Base-by-base conservation (phyloP, 2,888 invertebrate genomes). In the Helobdella robusta region DNA sequence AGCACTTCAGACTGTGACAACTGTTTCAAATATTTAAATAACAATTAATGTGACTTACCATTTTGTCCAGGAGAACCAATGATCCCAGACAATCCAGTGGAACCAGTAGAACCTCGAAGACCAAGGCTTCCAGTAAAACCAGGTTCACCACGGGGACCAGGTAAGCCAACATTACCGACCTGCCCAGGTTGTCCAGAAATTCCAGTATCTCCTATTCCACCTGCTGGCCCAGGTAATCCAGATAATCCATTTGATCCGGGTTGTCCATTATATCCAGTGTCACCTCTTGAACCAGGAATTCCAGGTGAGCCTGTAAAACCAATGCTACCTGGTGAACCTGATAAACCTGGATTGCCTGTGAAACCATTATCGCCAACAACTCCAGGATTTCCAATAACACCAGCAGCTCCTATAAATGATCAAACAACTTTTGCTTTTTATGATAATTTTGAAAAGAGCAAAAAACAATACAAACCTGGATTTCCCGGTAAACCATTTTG, bases 341-440 rank as follows among this genome's bases (percentile, higher is more conserved):
- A 25, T 30, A 30, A 30, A n/a, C n/a, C n/a, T n/a, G n/a, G n/a
- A n/a, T n/a, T n/a, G n/a, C n/a, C n/a, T n/a, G n/a, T n/a, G n/a
- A n/a, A n/a, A n/a, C n/a, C n/a, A n/a, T n/a, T n/a, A n/a, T n/a
- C n/a, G n/a, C n/a, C n/a, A n/a, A n/a, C n/a, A n/a, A n/a, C n/a
- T n/a, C n/a, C n/a, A n/a, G n/a, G n/a, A n/a, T n/a, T n/a, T n/a
- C n/a, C n/a, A n/a, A 32, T 25, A 28, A 32, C 28, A 30, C 56
- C 64, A 60, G 64, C 11, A 30, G 58, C 56, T 59, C 36, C 59
- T 1, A 36, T 32, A 59, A 36, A n/a, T n/a, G n/a, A n/a, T n/a
- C n/a, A n/a, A n/a, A n/a, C n/a, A n/a, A n/a, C n/a, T n/a, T n/a
- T n/a, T n/a, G n/a, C n/a, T n/a, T n/a, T n/a, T n/a, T n/a, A n/a